Percentiles rank a stretch among this genome's conserved stretches.
Evolutionary conservation across 2,797 vertebrate species (phyloP).

Genomic region (Malacoraja senta): DNA sequence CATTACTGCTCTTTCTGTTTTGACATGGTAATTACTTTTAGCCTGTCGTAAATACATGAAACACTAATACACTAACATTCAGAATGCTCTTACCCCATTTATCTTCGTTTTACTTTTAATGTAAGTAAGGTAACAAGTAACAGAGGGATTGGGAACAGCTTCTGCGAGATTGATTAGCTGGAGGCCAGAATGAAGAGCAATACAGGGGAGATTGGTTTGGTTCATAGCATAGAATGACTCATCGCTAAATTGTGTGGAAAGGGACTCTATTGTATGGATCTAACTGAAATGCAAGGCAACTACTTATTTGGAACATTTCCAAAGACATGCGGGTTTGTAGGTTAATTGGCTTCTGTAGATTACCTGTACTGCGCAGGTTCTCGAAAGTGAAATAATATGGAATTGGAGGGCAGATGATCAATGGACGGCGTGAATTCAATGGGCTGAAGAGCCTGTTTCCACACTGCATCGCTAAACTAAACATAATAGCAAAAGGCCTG

Average conservation of each 20-base stretch:
- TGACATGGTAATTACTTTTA: neutral
- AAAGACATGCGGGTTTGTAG: too few species aligned
- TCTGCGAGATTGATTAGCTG: neutral
- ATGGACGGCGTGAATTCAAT: too few species aligned
- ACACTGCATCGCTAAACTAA: too few species aligned
- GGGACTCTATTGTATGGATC: neutral
- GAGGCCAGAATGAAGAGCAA: neutral
- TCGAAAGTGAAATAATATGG: too few species aligned
- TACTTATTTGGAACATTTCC: neutral
- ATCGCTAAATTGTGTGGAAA: neutral
- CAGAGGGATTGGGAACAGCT: neutral
- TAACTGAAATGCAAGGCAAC: neutral
- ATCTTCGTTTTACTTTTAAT: neutral
- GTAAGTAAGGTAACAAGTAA: neutral
- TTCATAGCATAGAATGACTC: neutral
- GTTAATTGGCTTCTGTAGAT: too few species aligned
- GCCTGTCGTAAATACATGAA: constrained; percentile 10
- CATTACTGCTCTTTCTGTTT: neutral
- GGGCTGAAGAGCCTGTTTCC: too few species aligned
- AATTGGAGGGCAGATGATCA: too few species aligned
- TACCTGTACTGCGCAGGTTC: too few species aligned
- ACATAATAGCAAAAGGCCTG: too few species aligned
- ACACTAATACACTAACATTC: neutral
- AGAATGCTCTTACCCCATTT: neutral
- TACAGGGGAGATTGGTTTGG: neutral